Evolutionary conservation across 2,113 vertebrate species (phyloP).

Genomic region (pig (Sus scrofa)): DNA sequence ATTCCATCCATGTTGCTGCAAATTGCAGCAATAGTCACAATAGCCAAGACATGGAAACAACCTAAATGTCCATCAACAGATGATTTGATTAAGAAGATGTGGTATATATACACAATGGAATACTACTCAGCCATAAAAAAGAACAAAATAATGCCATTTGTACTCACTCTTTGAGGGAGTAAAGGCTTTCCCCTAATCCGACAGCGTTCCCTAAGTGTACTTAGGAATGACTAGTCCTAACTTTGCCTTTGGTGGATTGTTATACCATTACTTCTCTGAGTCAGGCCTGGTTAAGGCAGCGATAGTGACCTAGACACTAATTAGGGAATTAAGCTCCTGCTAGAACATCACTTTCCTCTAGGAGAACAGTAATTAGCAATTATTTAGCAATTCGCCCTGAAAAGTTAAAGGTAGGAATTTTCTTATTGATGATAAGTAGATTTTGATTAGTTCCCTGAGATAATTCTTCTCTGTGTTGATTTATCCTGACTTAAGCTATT

Average conservation of each 20-base stretch:
- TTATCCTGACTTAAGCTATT: constrained; percentile 8
- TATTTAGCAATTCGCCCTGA: not conserved
- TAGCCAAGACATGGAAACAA: no score
- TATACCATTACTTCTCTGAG: not conserved
- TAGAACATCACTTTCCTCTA: not conserved
- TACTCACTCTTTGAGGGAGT: not conserved
- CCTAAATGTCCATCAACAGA: no score
- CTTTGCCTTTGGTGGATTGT: not conserved
- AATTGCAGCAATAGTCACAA: no score
- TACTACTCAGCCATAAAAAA: no score
- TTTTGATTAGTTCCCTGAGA: not conserved
- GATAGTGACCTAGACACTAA: not conserved
- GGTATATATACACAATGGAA: no score
- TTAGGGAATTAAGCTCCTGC: not conserved
- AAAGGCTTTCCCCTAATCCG: not conserved
- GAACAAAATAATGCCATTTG: no score
- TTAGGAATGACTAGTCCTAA: not conserved
- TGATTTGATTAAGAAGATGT: no score
- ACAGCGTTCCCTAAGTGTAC: not conserved
- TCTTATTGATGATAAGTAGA: not conserved
- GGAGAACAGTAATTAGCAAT: not conserved
- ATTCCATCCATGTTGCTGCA: no score
- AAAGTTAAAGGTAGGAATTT: constrained; percentile 3
- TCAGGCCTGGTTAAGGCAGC: not conserved
- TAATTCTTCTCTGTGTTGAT: not conserved